Conservation (phyloP, 2,113 vertebrate species). For the Xiphorhynchus elegans region DNA sequence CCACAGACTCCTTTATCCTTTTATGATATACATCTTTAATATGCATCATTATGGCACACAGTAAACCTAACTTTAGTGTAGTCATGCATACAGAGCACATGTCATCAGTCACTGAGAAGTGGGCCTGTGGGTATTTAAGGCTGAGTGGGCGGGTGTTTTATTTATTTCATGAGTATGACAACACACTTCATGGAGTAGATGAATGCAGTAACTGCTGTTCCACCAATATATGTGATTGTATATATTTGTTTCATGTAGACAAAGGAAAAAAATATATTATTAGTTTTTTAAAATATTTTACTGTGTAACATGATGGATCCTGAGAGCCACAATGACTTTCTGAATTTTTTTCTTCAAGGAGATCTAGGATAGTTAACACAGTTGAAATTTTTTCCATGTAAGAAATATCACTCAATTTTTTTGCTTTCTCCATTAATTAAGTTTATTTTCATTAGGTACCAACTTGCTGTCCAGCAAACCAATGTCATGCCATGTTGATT, state of each 20-base stretch:
- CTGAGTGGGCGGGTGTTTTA: conserved; percentile 38
- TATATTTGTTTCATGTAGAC: neutral
- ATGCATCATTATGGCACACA: neutral
- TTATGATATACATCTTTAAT: conserved; percentile 26
- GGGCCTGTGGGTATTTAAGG: conserved; percentile 40
- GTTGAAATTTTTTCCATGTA: neutral
- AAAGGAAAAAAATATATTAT: neutral
- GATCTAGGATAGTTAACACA: neutral
- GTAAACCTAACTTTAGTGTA: neutral
- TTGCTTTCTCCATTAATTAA: neutral
- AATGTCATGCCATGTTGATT: neutral
- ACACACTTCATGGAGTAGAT: neutral
- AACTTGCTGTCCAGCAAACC: neutral
- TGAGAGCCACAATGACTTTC: neutral
- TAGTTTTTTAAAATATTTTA: neutral
- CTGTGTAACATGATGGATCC: neutral
- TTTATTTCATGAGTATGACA: conserved; percentile 39
- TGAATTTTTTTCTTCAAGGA: neutral
- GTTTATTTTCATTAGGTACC: neutral
- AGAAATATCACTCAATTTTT: neutral
- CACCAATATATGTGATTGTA: neutral
- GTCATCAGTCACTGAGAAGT: neutral
- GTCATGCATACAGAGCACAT: neutral
- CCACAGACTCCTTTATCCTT: neutral
- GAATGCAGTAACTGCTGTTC: neutral